Evolutionary conservation across 2,797 vertebrate genomes (phyloP).

Genomic region (Microcaecilia unicolor): DNA sequence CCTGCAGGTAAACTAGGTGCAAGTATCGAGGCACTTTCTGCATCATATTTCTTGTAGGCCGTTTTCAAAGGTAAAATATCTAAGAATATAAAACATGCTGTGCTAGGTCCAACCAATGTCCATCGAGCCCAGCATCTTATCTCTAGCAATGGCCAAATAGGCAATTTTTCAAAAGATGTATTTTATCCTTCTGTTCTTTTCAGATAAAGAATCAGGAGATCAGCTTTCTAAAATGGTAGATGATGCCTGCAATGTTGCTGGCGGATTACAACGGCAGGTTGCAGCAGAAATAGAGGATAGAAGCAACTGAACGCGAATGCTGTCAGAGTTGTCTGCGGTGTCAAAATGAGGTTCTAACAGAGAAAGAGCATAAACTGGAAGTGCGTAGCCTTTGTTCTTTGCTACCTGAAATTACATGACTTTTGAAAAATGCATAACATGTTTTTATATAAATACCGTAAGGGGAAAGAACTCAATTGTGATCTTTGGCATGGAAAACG

Average conservation of each 20-base stretch:
- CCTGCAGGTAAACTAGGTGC: too few species aligned
- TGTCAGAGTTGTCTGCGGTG: conserved; percentile 87
- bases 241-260: conserved; percentile 94
- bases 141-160: too few species aligned
- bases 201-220: conserved; percentile 95
- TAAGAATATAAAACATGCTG: too few species aligned
- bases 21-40: too few species aligned
- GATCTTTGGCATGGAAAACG: not conserved
- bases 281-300: conserved; percentile 96
- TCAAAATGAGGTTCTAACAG: conserved; percentile 88
- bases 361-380: conserved; percentile 97
- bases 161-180: too few species aligned
- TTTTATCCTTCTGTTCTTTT: conserved; percentile 23
- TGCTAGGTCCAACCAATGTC: too few species aligned
- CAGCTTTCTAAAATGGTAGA: conserved; percentile 92
- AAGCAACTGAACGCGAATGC: conserved; percentile 86
- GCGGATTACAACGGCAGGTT: conserved; percentile 96
- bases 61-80: too few species aligned
- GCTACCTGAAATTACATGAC: conserved; percentile 8
- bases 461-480: too few species aligned
- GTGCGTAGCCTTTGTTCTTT: conserved; percentile 76
- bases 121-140: too few species aligned
- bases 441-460: not conserved
- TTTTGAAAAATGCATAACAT: not conserved
- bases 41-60: too few species aligned